Evolutionary conservation across 2,888 invertebrate genomes (phyloP).

Genomic region (Pristionchus arcanus): DNA sequence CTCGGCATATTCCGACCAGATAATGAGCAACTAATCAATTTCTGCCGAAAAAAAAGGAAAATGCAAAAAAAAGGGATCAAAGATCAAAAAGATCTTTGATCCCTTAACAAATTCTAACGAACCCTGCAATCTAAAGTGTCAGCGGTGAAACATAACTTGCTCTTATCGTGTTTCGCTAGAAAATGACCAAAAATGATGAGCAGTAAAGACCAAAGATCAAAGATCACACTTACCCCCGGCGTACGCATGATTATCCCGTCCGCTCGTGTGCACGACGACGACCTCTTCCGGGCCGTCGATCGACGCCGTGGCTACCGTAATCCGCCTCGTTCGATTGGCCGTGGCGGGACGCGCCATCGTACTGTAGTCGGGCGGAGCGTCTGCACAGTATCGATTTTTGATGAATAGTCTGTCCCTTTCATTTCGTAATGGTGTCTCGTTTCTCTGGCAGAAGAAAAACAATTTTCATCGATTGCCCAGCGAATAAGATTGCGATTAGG

Average conservation of each 20-base stretch:
- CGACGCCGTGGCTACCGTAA: conserved; percentile 29
- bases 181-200: background rate
- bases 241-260: conserved; percentile 20
- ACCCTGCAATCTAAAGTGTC: background rate
- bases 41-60: too few relatives aligned
- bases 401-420: background rate
- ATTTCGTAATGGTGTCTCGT: background rate
- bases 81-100: background rate
- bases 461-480: too few relatives aligned
- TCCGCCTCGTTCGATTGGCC: background rate
- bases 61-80: background rate
- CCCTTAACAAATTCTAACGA: background rate
- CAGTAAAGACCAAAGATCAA: background rate
- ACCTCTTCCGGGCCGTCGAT: background rate
- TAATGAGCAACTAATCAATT: too few relatives aligned
- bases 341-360: conserved; percentile 40
- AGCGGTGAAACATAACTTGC: background rate
- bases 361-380: conserved; percentile 36
- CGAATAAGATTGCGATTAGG: too few relatives aligned
- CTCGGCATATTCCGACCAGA: too few relatives aligned
- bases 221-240: background rate
- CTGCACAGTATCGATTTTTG: conserved; percentile 33
- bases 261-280: conserved; percentile 6
- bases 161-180: too few relatives aligned
- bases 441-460: background rate